Evolutionary conservation across 2,888 invertebrate species (phyloP).

Genomic region (Willowsia nigromaculata): DNA sequence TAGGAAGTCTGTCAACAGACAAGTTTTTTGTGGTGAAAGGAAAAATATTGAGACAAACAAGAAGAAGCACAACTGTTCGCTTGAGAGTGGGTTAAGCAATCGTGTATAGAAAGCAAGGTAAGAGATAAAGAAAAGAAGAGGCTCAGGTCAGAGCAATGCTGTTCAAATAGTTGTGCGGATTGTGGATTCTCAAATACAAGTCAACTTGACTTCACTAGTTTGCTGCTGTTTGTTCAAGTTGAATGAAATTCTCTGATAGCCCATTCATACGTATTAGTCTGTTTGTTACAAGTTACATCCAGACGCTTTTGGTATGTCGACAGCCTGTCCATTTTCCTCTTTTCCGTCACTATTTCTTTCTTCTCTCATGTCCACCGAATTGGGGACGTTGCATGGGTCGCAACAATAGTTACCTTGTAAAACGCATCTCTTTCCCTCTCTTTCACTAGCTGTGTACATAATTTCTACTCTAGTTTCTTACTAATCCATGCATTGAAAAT

Average conservation of each 20-base stretch:
- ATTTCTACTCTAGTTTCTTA: not conserved
- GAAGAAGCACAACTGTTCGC: not conserved
- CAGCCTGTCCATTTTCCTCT: conserved; percentile 60
- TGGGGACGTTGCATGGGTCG: conserved; percentile 18
- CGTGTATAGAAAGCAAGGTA: conserved; percentile 26
- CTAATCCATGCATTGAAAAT: not conserved
- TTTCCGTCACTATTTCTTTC: conserved; percentile 59
- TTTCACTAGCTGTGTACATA: not conserved
- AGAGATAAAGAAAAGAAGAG: not conserved
- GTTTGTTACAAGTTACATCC: conserved; percentile 9
- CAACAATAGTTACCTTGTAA: conserved; percentile 59
- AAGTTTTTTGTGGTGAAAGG: not conserved
- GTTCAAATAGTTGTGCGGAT: conserved; percentile 33
- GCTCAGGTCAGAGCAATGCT: not conserved
- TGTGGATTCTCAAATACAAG: conserved; percentile 45
- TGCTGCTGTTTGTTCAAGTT: conserved; percentile 20
- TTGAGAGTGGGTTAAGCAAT: conserved; percentile 45
- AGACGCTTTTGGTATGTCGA: conserved; percentile 13
- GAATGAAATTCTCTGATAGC: conserved; percentile 40
- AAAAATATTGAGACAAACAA: conserved; percentile 31
- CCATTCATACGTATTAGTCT: conserved; percentile 41
- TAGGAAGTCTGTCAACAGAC: conserved; percentile 34
- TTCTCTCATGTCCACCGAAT: not conserved
- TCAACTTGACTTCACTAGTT: conserved; percentile 60
- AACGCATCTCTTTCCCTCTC: not conserved